These are phyloP conservation scores for Sternotherus odoratus DNA, from an alignment of 2,797 vertebrate genomes.

Conservation along the genomic window DNA sequence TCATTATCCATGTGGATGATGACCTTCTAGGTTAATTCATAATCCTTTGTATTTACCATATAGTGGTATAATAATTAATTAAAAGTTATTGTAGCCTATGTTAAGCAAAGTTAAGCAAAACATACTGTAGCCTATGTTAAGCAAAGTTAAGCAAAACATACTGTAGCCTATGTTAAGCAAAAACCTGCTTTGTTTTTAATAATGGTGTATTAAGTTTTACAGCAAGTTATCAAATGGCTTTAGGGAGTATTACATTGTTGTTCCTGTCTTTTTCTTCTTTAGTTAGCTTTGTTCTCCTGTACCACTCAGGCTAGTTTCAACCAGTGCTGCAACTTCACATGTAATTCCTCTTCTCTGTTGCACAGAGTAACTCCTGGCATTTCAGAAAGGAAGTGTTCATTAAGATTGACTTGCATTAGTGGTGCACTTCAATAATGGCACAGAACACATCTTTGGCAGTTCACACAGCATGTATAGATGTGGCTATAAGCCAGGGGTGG, in stretches of 20 bases:
- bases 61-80: background rate
- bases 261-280: constrained; percentile 22
- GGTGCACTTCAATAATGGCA: background rate
- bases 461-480: background rate
- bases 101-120: constrained; percentile 11
- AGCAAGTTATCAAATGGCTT: background rate
- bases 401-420: background rate
- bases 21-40: background rate
- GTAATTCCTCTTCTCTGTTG: constrained; percentile 21
- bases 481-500: background rate
- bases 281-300: constrained; percentile 35
- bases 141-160: background rate
- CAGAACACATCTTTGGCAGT: background rate
- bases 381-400: background rate
- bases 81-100: background rate
- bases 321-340: constrained; percentile 71
- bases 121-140: background rate
- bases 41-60: background rate
- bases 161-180: background rate
- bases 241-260: background rate
- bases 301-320: constrained; percentile 60
- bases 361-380: background rate
- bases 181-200: background rate
- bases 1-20: background rate
- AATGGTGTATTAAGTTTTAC: background rate